These are phyloP conservation scores for Calidris pugnax DNA, from an alignment of 2,113 vertebrate species.

Conservation along the genomic window DNA sequence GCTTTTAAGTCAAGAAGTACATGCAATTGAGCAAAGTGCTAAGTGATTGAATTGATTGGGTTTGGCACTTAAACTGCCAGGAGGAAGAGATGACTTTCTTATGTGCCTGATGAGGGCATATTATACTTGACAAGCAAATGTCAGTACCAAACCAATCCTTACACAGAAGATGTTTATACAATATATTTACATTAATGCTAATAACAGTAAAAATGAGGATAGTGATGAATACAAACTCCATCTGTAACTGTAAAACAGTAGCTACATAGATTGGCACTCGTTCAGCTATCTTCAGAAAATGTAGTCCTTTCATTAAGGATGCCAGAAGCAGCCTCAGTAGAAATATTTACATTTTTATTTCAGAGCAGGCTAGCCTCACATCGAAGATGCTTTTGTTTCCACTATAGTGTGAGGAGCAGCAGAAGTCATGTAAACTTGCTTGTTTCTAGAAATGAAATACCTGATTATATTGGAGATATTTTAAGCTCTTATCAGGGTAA, in stretches of 20 bases:
- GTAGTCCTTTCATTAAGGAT: background rate
- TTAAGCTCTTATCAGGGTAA: background rate
- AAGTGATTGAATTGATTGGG: background rate
- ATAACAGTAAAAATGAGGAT: background rate
- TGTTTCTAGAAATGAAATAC: background rate
- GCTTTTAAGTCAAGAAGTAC: background rate
- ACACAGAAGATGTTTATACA: background rate
- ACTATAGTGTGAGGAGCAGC: background rate
- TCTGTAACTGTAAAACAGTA: background rate
- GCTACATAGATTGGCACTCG: background rate
- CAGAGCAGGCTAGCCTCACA: background rate
- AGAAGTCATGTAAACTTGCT: background rate
- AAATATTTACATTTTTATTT: conserved; percentile 12
- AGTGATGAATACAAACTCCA: background rate
- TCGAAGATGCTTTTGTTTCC: background rate
- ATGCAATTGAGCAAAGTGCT: background rate
- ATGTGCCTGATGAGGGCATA: background rate
- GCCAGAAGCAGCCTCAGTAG: background rate
- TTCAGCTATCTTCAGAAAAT: background rate
- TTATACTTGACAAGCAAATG: conserved; percentile 25
- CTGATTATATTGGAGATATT: background rate
- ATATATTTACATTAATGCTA: background rate
- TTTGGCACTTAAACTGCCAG: background rate
- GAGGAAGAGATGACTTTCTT: conserved; percentile 24
- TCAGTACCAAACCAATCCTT: background rate